phyloP scores from a whole-genome alignment of 1,140 invertebrate genomes.

The Oedothorax gibbosus region DNA sequence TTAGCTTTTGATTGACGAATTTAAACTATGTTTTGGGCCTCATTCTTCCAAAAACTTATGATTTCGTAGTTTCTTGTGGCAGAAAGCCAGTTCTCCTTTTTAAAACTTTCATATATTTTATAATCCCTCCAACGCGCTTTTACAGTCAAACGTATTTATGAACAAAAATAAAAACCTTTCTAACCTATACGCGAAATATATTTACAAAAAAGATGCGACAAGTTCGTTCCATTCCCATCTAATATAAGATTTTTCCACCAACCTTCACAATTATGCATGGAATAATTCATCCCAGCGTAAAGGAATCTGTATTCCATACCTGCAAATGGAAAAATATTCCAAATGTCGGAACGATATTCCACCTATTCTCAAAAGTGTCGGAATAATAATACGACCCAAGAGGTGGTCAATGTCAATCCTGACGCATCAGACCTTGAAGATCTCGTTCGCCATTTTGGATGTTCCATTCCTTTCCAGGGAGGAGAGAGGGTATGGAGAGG shows the following conservation, averaged over 20 bases:
- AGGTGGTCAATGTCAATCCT: constrained; percentile 31
- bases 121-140: not conserved
- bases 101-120: not conserved
- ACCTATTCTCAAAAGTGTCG: too few relatives aligned
- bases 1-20: too few relatives aligned
- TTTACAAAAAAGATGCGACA: not conserved
- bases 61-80: not conserved
- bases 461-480: not conserved
- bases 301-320: constrained; percentile 17
- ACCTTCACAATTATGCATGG: constrained; percentile 34
- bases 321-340: constrained; percentile 1
- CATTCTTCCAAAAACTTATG: too few relatives aligned
- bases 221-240: not conserved
- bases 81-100: not conserved
- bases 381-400: too few relatives aligned
- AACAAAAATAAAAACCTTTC: not conserved
- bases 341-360: too few relatives aligned
- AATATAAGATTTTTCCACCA: not conserved
- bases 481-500: constrained; percentile 2
- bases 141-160: not conserved
- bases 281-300: constrained; percentile 18
- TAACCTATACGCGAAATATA: not conserved
- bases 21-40: too few relatives aligned
- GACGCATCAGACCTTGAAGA: constrained; percentile 24
- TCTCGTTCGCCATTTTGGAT: too few relatives aligned